A percentile compares a stretch with the other conserved stretches of the same genome.
Evolutionary conservation across 2,113 vertebrate genomes (phyloP).

Genomic region (Cricetomys ansorgei): DNA sequence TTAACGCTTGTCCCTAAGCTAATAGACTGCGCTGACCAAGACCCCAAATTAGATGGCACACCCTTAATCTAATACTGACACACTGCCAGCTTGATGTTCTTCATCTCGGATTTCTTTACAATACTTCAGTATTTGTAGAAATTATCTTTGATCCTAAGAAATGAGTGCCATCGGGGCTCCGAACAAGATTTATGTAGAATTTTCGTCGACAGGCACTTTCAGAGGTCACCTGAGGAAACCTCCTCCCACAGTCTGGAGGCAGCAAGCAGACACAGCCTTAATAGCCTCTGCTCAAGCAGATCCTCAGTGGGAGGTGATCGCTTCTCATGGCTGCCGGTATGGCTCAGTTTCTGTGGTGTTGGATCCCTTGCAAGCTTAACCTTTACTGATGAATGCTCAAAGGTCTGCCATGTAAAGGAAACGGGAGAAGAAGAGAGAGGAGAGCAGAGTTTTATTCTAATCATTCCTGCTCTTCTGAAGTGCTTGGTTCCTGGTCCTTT

Average conservation of each 20-base stretch:
- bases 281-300: not conserved
- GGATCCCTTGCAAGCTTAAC: not conserved
- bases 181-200: not conserved
- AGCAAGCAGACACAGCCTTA: not conserved
- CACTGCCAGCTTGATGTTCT: not conserved
- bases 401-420: not conserved
- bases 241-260: not conserved
- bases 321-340: not conserved
- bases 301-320: no score
- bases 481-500: not conserved
- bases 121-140: not conserved
- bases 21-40: not conserved
- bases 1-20: conserved; percentile 14
- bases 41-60: not conserved
- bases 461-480: not conserved
- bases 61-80: not conserved
- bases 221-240: not conserved
- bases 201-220: not conserved
- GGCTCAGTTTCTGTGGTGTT: not conserved
- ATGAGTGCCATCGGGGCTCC: not conserved
- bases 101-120: not conserved
- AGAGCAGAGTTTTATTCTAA: not conserved
- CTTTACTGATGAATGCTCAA: not conserved
- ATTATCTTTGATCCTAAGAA: not conserved
- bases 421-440: not conserved